Base-by-base conservation (phyloP, 2,797 vertebrate species). In the Lophius americanus region DNA sequence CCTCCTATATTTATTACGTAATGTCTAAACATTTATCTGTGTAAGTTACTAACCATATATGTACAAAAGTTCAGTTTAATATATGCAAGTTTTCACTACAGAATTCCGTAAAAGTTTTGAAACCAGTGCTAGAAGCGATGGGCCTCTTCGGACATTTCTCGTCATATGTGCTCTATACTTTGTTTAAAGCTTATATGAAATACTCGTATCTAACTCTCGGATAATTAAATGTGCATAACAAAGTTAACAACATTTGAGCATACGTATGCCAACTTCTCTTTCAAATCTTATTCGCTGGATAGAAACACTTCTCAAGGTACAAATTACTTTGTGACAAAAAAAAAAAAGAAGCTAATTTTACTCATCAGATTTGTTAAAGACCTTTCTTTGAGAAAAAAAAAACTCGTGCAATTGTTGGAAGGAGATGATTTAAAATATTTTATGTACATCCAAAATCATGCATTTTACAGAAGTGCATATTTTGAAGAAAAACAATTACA, bases 1-100 rank as follows among this genome's bases (percentile, higher is more conserved):
- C 11, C 60, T 75, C 48, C 53, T 41, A 12, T 49, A 75, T 63
- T 52, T 57, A 56, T 64, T n/a, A n/a, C n/a, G 32, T 7, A 53
- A 68, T 39, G 37, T 5, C 47, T 35, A 41, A 1, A 48, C 59
- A 4, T 10, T 5, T 44, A 44, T 42, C 7, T 42, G 10, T 44
- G 42, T 44, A 11, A 44, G 10, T 44, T 38, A 38, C 7, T 4
- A 11, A 44, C 3, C 12, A 4, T 4, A 44, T 9, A 44, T 44
- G 8, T 44, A 3, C 5, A 44, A 3, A 10, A 11, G 12, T 44
- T 3, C 12, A 44, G 12, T 3, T 4, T 38, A 38, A 38, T 38
- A 38, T 38, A 44, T 12, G 5, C 8, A 44, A 10, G 9, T 33
- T 65, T 61, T 37, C 5, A 41, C 5, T 1, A 41, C 23, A 9